Evolutionary conservation across 2,113 vertebrate species (phyloP).

Genomic region (Nibea albiflora): DNA sequence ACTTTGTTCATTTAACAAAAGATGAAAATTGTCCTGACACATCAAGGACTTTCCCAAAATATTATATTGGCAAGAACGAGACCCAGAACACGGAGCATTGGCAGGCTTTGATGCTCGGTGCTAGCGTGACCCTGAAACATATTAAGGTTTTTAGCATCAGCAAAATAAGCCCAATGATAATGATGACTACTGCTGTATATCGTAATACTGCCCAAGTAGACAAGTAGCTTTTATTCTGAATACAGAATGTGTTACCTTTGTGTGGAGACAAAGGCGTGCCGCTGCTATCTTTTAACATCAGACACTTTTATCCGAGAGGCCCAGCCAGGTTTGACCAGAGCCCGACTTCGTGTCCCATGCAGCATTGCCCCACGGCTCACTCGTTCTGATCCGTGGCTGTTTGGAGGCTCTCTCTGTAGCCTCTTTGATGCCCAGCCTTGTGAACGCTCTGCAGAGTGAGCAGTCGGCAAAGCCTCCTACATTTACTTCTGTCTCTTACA

Average conservation of each 20-base stretch:
- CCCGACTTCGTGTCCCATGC: neutral
- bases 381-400: neutral
- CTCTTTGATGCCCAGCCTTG: neutral
- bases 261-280: neutral
- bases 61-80: no score
- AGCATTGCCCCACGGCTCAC: neutral
- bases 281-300: neutral
- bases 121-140: no score
- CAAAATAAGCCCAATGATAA: no score
- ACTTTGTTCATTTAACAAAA: neutral
- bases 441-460: neutral
- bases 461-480: neutral
- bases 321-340: neutral
- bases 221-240: neutral
- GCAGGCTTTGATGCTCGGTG: no score
- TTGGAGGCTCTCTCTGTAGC: neutral
- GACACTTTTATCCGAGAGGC: neutral
- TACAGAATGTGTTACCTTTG: neutral
- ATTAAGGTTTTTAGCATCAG: no score
- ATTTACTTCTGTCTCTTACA: neutral
- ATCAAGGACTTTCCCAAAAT: neutral
- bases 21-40: neutral
- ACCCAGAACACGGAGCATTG: no score
- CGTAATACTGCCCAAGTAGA: neutral
- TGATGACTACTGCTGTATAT: no score